Evolutionary conservation across 2,888 invertebrate species (phyloP).

Genomic region (Byasa hedistus): DNA sequence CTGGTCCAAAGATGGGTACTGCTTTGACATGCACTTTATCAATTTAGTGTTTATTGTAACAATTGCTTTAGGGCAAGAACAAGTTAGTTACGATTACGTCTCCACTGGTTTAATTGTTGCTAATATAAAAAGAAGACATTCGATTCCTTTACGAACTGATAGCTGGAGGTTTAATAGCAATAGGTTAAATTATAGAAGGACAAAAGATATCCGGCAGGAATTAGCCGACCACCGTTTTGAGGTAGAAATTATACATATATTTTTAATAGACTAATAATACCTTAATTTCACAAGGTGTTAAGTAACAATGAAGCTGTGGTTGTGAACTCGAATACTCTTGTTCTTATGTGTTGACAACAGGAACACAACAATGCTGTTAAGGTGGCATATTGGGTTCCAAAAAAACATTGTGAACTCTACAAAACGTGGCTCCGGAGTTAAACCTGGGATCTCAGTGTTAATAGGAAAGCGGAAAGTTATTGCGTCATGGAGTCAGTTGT

Average conservation of each 20-base stretch:
- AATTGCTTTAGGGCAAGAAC: conserved; percentile 1
- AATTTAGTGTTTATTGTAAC: not conserved
- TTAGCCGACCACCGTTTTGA: conserved; percentile 25
- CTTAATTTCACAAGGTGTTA: too few relatives aligned
- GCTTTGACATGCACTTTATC: conserved; percentile 10
- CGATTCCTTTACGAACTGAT: conserved; percentile 15
- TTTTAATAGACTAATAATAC: too few relatives aligned
- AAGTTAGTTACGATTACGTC: conserved; percentile 12
- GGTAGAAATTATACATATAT: conserved; percentile 1
- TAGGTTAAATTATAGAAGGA: conserved; percentile 24
- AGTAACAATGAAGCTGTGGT: too few relatives aligned
- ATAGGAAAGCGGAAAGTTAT: too few relatives aligned
- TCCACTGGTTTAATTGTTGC: conserved; percentile 18
- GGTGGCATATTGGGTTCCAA: too few relatives aligned
- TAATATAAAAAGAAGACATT: conserved; percentile 25
- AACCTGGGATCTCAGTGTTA: too few relatives aligned
- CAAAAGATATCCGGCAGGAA: conserved; percentile 23
- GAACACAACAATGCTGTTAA: too few relatives aligned
- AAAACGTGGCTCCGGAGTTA: too few relatives aligned
- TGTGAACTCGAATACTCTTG: too few relatives aligned
- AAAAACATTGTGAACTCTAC: too few relatives aligned
- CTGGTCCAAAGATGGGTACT: not conserved
- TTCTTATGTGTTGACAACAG: too few relatives aligned
- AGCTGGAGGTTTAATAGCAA: conserved; percentile 9
- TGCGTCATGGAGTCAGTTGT: too few relatives aligned